Evolutionary conservation across 2,113 vertebrate species (phyloP), one percentile per base, ranked within the genome.

Genomic region (Brachionichthys hirsutus): DNA sequence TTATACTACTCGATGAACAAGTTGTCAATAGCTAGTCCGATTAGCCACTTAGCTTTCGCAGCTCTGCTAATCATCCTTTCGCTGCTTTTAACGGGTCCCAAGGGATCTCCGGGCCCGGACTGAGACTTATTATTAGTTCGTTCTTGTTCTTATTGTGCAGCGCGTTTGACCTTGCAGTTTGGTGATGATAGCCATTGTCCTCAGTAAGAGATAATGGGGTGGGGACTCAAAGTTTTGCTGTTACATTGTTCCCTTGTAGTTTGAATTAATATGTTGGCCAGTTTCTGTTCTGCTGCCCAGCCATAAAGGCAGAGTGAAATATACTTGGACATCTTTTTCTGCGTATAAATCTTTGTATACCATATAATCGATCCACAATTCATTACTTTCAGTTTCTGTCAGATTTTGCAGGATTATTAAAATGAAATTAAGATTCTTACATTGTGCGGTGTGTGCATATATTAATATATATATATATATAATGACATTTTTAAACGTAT

Each of bases 31-130:
- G 82, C 68, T 73, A 15, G 40, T 62, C 20, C 43, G 46, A 63
- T 66, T 82, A 85, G 82, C 81, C 40, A 19, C 75, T 6, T 40
- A 40, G 36, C 36, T 30, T 30, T 30, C n/a, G 24, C 8, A 30
- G 24, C 24, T 30, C 24, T 30, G 24, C 24, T 30, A 30, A 30
- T 30, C 24, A 30, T 30, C 4, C 24, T 2, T n/a, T n/a, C n/a
- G n/a, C n/a, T n/a, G n/a, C n/a, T n/a, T n/a, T 4, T 30, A 30
- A 30, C 24, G 24, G 4, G 24, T 30, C 24, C 8, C 24, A 4
- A 30, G 8, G 3, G 24, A 3, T 30, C 8, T 30, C 4, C 36
- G n/a, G 22, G 6, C 19, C 34, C n/a, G 1, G 2, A 12, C 2
- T 4, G 2, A 7, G 2, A 20, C 5, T 51, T 36, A 11, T 12